Base-by-base conservation (phyloP, 2,113 vertebrate genomes). In the Mohoua ochrocephala region DNA sequence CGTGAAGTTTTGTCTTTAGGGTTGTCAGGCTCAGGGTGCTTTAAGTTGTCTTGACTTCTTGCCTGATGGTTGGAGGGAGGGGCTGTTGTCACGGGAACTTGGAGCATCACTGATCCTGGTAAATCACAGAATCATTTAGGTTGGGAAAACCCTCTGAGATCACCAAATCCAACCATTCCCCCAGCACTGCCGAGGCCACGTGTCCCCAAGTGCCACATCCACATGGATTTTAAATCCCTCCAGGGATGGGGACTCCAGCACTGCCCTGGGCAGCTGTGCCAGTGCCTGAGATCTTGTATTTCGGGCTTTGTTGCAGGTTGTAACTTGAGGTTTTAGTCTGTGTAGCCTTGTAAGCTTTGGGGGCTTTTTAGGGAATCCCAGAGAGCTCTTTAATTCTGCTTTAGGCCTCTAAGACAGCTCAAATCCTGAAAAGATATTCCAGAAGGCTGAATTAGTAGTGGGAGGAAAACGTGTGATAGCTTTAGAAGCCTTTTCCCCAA, bases 291-390 rank as follows among this genome's bases (percentile, higher is more conserved):
- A 23, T 76, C 11, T 23, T 35, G 41, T 24, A 18, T 35, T 60
- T 28, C 19, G 14, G 24, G 35, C 13, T 73, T 60, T 0, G 0
- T 17, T 39, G 45, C 39, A 76, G 19, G 10, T 33, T 53, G 19
- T 60, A 41, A 64, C 6, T 45, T 53, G 49, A 63, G 18, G 20
- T 73, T 88, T 63, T 80, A 68, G 52, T 56, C 26, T 69, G 6
- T 53, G 44, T 33, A 28, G 28, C 12, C 44, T 53, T n/a, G 10
- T 53, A 50, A 87, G 27, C 53, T 41, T 23, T 49, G 37, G 37
- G 53, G 50, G 17, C 9, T 41, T 92, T 53, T 41, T 80, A 65
- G 71, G 35, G 37, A 92, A 77, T 60, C 68, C 23, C 28, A 20
- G 61, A 42, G 53, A 53, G 21, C 28, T 68, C 16, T 89, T 53